These are phyloP conservation scores for Phycodurus eques DNA, from an alignment of 2,113 vertebrate species.

Conservation along the genomic window DNA sequence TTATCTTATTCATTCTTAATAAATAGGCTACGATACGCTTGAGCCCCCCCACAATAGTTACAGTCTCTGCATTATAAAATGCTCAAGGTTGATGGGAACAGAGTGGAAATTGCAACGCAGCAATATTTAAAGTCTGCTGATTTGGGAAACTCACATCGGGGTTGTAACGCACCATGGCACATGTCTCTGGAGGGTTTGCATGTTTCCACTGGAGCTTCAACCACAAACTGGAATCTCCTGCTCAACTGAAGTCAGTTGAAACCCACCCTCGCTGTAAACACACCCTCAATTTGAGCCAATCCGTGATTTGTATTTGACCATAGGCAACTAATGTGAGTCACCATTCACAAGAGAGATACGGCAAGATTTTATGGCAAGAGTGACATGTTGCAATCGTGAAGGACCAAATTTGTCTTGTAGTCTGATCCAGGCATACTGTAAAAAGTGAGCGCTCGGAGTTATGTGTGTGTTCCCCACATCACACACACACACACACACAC, in stretches of 20 bases:
- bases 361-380: no score
- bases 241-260: constrained; percentile 70
- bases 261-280: constrained; percentile 67
- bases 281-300: constrained; percentile 76
- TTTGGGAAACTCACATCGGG: constrained; percentile 36
- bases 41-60: constrained; percentile 7
- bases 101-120: constrained; percentile 49
- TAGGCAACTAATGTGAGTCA: constrained; percentile 63
- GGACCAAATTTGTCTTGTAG: no score
- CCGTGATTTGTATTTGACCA: constrained; percentile 51
- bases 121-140: constrained; percentile 41
- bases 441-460: no score
- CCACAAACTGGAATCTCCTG: constrained; percentile 65
- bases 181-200: constrained; percentile 43
- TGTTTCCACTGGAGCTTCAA: constrained; percentile 47
- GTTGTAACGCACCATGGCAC: constrained; percentile 37
- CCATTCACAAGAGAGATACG: neutral
- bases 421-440: no score
- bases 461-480: no score
- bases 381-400: no score
- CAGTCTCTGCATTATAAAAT: constrained; percentile 40
- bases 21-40: constrained; percentile 2
- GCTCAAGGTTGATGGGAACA: constrained; percentile 27
- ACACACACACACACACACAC: no score
- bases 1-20: constrained; percentile 25